Evolutionary conservation across 2,888 invertebrate species (phyloP), one percentile per base, ranked within the genome.

Genomic region (Thelaira solivaga): DNA sequence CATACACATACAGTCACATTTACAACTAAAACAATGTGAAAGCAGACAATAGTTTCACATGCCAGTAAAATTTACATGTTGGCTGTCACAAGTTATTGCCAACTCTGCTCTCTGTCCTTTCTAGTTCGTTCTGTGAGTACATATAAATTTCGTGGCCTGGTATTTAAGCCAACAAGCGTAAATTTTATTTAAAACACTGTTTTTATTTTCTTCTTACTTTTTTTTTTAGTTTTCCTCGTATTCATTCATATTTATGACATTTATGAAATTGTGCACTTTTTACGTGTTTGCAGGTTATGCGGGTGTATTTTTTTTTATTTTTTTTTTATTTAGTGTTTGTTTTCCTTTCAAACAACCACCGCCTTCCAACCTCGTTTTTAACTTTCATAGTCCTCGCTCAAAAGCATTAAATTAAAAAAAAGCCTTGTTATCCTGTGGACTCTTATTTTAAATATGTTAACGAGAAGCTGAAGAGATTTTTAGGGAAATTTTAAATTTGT

Each of bases 181-280:
- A 75, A 68, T 75, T 67, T 67, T 26, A n/a, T 53, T 62, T 62
- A 43, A 45, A 34, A 26, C 8, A 13, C 13, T 29, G 22, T 36
- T 45, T 69, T 43, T 59, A 55, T n/a, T n/a, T n/a, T n/a, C n/a
- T n/a, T n/a, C n/a, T n/a, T n/a, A n/a, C n/a, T n/a, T n/a, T n/a
- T n/a, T n/a, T n/a, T n/a, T n/a, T n/a, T n/a, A n/a, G n/a, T n/a
- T n/a, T n/a, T n/a, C n/a, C n/a, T n/a, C n/a, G n/a, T 49, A 5
- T 16, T 20, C 43, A n/a, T 49, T 57, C 55, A 55, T 71, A 74
- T 53, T 67, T 74, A 74, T 59, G 51, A 53, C 45, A 53, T 67
- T 74, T 64, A 76, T 49, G 41, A 74, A 68, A 61, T 45, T 64
- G 20, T 71, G 71, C 55, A 64, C 4, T 49, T 49, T 57, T 71